Conservation (phyloP, 2,888 invertebrate species). For the Meganola albula region DNA sequence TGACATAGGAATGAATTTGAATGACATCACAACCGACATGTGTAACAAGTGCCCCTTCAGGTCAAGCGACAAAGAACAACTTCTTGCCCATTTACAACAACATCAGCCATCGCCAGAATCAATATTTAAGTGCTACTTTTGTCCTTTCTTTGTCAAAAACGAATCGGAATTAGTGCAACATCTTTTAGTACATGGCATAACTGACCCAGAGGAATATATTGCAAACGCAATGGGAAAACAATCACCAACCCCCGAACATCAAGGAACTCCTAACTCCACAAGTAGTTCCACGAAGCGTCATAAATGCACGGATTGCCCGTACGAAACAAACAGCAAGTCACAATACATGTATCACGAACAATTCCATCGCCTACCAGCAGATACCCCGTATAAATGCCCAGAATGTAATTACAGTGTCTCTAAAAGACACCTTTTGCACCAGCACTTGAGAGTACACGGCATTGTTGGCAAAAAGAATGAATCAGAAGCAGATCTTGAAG, state of each 20-base stretch:
- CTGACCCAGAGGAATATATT: slow-evolving; percentile 77
- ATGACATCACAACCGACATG: slow-evolving; percentile 48
- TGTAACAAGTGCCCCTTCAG: slow-evolving; percentile 87
- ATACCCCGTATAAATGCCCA: slow-evolving; percentile 87
- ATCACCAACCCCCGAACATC: slow-evolving; percentile 44
- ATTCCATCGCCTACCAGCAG: slow-evolving; percentile 84
- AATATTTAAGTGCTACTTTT: slow-evolving; percentile 87
- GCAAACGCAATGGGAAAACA: slow-evolving; percentile 62
- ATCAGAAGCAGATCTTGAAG: slow-evolving; percentile 62
- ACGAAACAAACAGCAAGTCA: slow-evolving; percentile 90
- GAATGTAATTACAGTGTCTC: slow-evolving; percentile 90
- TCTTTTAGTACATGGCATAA: slow-evolving; percentile 80
- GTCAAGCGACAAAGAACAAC: slow-evolving; percentile 74
- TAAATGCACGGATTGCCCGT: slow-evolving; percentile 88
- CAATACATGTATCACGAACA: slow-evolving; percentile 92
- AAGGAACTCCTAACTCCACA: slow-evolving; percentile 19
- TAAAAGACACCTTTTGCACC: slow-evolving; percentile 87
- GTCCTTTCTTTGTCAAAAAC: slow-evolving; percentile 86
- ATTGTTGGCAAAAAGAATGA: slow-evolving; percentile 67
- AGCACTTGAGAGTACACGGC: slow-evolving; percentile 87
- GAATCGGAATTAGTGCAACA: slow-evolving; percentile 84
- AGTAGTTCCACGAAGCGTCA: slow-evolving; percentile 80
- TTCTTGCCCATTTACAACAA: slow-evolving; percentile 82
- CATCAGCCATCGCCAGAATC: slow-evolving; percentile 83
- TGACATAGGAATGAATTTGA: slow-evolving; percentile 45